Base-by-base conservation (phyloP, 2,888 invertebrate genomes). In the Beris chalybata region DNA sequence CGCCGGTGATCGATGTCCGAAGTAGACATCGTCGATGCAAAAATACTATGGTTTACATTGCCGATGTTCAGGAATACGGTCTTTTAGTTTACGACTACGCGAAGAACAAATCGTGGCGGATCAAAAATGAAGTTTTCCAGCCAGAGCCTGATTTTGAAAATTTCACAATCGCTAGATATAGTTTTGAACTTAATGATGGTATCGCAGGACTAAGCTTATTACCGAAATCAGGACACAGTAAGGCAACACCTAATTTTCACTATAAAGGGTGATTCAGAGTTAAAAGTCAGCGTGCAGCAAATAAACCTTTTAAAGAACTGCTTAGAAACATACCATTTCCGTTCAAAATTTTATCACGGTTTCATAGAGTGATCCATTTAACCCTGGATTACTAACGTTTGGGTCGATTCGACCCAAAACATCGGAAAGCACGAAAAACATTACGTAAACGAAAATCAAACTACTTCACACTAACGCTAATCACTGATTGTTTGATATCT, bases 181-280 rank as follows among this genome's bases (percentile, higher is more conserved):
- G 80, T 53, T 89, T 89, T 71, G 85, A 87, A 70, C 76, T 89
- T n/a, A 86, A 88, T 86, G 89, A 89, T 71, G 89, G 89, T 0
- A 77, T 88, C 15, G 78, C 89, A 11, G 87, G 86, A 0, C 76
- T 89, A 71, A 82, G 85, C 0, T 73, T 89, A 4, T 82, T 86
- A 11, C 86, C 86, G 70, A 59, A 43, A 48, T 38, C 38, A 22
- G 22, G 22, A 22, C 22, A 22, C 22, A 1, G 22, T 22, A 22
- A 22, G 3, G 22, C 3, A 1, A 22, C 22, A 22, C 22, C 3
- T 22, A 22, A 22, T 22, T 22, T 22, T 22, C 22, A 22, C 22
- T 22, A 22, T 22, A 22, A 3, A 22, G 22, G 22, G 22, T 22
- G 22, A 22, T 22, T 22, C 22, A 22, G 22, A 22, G 22, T 3